A percentile compares a stretch with the other conserved stretches of the same genome.
Evolutionary conservation across 2,113 vertebrate genomes (phyloP).

Genomic region (Lasiurus borealis): DNA sequence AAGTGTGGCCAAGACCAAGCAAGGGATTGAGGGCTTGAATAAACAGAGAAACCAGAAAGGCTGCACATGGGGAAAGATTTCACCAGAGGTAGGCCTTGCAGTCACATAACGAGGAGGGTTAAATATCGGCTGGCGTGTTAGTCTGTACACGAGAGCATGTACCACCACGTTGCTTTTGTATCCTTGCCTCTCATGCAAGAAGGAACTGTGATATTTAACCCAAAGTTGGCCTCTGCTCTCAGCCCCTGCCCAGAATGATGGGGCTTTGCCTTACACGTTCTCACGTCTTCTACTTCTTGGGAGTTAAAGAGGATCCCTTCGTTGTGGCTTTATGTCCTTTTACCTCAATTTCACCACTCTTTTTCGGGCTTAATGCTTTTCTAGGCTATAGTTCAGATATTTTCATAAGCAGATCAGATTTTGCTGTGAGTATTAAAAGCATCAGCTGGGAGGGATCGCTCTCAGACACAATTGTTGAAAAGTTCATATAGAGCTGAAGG

Average conservation of each 20-base stretch:
- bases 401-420: constrained; percentile 69
- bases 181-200: neutral
- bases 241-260: neutral
- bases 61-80: fast-evolving
- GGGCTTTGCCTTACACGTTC: neutral
- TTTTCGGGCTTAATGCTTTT: constrained; percentile 65
- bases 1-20: constrained; percentile 34
- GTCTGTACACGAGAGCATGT: neutral
- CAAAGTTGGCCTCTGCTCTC: neutral
- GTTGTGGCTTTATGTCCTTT: neutral
- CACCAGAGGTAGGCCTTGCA: fast-evolving
- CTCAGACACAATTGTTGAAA: constrained; percentile 58
- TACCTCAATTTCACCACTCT: neutral
- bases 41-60: neutral
- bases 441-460: constrained; percentile 55
- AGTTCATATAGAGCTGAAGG: neutral
- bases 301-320: neutral
- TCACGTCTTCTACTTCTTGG: neutral
- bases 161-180: neutral
- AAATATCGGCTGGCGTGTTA: fast-evolving
- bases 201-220: neutral
- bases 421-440: constrained; percentile 55
- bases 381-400: constrained; percentile 62
- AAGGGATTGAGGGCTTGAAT: neutral
- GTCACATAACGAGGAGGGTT: neutral